A percentile compares a stretch with the other conserved stretches of the same genome.
Evolutionary conservation across 2,113 vertebrate genomes (phyloP).

Genomic region (Muntiacus reevesi): DNA sequence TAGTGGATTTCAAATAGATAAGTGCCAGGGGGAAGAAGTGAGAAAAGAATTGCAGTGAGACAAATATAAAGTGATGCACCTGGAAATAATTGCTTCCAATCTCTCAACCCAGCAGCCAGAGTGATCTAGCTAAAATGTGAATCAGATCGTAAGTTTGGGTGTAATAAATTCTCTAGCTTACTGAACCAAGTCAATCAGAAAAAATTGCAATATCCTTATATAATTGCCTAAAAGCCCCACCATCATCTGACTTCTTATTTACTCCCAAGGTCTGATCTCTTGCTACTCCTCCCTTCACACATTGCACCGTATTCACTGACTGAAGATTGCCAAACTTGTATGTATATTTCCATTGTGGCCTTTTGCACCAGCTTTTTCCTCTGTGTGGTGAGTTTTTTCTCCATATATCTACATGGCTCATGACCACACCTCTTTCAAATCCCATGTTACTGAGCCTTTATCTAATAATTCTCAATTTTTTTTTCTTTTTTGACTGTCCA

Average conservation of each 20-base stretch:
- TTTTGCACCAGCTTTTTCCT: neutral
- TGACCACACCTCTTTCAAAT: neutral
- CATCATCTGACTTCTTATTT: neutral
- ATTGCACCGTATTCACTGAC: neutral
- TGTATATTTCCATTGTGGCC: rapidly evolving
- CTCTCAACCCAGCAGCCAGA: neutral
- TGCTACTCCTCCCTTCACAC: neutral
- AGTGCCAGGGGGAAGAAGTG: neutral
- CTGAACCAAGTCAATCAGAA: neutral
- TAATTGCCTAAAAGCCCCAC: neutral
- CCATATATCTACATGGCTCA: neutral
- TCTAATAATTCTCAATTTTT: neutral
- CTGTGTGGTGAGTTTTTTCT: neutral
- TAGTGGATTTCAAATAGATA: neutral
- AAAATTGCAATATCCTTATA: neutral
- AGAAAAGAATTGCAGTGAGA: conserved; percentile 6
- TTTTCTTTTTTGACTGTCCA: neutral
- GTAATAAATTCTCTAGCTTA: neutral
- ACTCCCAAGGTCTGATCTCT: neutral
- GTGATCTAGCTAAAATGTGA: neutral
- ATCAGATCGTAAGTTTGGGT: neutral
- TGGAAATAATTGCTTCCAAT: neutral
- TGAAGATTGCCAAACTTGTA: neutral
- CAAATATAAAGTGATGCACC: neutral
- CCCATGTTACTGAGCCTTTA: neutral